Percentiles rank a stretch among this genome's conserved stretches.
These are phyloP conservation scores for Wasmannia auropunctata DNA, from an alignment of 1,140 invertebrate genomes.

Conservation along the genomic window DNA sequence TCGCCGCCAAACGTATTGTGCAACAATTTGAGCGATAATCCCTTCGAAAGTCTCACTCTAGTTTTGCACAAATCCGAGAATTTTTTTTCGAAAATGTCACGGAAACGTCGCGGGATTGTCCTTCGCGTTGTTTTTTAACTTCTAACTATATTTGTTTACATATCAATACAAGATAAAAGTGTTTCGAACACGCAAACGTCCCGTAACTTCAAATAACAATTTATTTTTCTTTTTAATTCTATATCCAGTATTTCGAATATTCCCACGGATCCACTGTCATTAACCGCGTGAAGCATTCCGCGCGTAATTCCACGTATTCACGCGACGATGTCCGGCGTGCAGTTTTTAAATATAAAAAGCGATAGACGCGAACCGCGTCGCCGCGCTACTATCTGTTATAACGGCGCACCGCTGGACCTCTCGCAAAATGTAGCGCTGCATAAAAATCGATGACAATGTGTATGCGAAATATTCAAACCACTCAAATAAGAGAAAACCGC, in stretches of 20 bases:
- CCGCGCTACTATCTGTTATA: not conserved
- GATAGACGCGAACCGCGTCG: not conserved
- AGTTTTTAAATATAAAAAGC: slow-evolving; percentile 43
- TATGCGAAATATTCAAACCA: slow-evolving; percentile 6
- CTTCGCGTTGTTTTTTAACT: not conserved
- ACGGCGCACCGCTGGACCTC: not conserved
- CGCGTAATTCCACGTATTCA: slow-evolving; percentile 16
- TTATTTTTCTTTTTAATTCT: not conserved
- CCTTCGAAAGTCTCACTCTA: not conserved
- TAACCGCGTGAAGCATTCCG: slow-evolving; percentile 1
- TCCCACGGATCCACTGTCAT: not conserved
- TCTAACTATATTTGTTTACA: slow-evolving; percentile 3
- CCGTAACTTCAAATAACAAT: not conserved
- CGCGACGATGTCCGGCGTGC: not conserved
- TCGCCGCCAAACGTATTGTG: not conserved
- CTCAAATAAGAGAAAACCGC: slow-evolving; percentile 1
- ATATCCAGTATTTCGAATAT: not conserved
- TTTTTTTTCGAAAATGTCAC: not conserved
- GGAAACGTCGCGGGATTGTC: not conserved
- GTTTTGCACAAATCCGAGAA: not conserved
- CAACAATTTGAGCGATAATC: slow-evolving; percentile 1
- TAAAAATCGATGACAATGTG: slow-evolving; percentile 3
- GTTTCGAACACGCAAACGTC: not conserved
- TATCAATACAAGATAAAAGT: slow-evolving; percentile 1
- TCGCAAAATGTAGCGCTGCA: not conserved